Percentiles rank a stretch among this genome's conserved stretches.
Conservation (phyloP, 2,888 invertebrate species). For the Taphrorychus bicolor region DNA sequence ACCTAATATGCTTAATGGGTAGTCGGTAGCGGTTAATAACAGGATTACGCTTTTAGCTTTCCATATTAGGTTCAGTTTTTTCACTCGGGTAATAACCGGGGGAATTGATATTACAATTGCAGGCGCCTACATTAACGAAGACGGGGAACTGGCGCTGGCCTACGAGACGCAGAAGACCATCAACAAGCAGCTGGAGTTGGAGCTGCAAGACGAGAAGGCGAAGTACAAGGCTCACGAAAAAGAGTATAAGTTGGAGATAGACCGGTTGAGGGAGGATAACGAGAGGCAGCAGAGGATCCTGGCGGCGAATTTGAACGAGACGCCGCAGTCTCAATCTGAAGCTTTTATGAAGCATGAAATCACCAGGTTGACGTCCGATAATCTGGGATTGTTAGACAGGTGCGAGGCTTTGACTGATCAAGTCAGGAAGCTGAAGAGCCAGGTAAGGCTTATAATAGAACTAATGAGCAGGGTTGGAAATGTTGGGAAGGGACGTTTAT, state of each 20-base stretch:
- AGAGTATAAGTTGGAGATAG: constrained; percentile 79
- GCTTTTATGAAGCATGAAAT: constrained; percentile 89
- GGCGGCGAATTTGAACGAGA: constrained; percentile 68
- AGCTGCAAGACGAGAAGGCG: constrained; percentile 82
- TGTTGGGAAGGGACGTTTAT: too few relatives aligned
- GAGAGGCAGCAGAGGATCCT: constrained; percentile 80
- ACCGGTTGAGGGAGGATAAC: constrained; percentile 81
- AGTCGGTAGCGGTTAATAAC: background rate
- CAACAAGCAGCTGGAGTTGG: constrained; percentile 91
- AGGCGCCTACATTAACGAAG: constrained; percentile 74
- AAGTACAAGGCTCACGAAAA: constrained; percentile 77
- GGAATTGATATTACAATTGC: constrained; percentile 46
- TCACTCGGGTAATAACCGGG: constrained; percentile 22
- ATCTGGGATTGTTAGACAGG: constrained; percentile 77
- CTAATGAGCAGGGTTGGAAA: too few relatives aligned
- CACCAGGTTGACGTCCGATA: constrained; percentile 78
- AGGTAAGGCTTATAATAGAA: too few relatives aligned
- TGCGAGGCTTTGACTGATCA: constrained; percentile 76
- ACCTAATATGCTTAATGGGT: constrained; percentile 40
- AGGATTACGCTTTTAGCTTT: background rate
- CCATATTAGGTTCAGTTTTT: constrained; percentile 38
- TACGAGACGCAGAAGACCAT: constrained; percentile 94
- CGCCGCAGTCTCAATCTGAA: constrained; percentile 75
- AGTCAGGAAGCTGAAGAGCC: constrained; percentile 77
- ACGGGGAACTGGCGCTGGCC: constrained; percentile 87